These are phyloP conservation scores for Patagioenas fasciata DNA, from an alignment of 2,113 vertebrate genomes.

Conservation along the genomic window DNA sequence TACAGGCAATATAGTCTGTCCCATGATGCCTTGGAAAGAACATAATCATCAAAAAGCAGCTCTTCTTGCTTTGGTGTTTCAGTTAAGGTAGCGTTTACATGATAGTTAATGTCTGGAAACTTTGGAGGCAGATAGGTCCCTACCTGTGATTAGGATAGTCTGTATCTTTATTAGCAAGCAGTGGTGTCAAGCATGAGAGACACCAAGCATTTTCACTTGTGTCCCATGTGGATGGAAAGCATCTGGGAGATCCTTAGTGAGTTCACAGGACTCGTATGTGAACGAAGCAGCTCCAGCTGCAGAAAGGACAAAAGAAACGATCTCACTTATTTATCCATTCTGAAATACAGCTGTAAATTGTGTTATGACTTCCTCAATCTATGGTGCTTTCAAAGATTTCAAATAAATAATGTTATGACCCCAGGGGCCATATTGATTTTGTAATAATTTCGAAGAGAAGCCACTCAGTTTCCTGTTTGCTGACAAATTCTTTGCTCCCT, in stretches of 20 bases:
- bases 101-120: not conserved
- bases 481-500: constrained; percentile 61
- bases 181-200: not conserved
- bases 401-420: constrained; percentile 61
- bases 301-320: not conserved
- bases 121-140: not conserved
- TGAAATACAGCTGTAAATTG: not conserved
- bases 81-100: not conserved
- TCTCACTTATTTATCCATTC: not conserved
- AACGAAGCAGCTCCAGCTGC: not conserved
- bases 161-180: not conserved
- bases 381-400: constrained; percentile 37
- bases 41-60: constrained; percentile 21
- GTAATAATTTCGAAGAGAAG: constrained; percentile 69
- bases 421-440: constrained; percentile 67
- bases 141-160: not conserved
- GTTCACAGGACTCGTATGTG: not conserved
- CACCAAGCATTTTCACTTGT: not conserved
- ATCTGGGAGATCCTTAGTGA: not conserved
- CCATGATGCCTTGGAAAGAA: not conserved
- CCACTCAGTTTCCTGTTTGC: constrained; percentile 51
- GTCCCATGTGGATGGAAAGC: not conserved
- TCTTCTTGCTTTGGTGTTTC: not conserved
- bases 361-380: constrained; percentile 46
- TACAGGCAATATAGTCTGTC: constrained; percentile 40